These are phyloP conservation scores for Caenorhabditis sp. DNA, from an alignment of 2,888 invertebrate species.

Conservation along the genomic window DNA sequence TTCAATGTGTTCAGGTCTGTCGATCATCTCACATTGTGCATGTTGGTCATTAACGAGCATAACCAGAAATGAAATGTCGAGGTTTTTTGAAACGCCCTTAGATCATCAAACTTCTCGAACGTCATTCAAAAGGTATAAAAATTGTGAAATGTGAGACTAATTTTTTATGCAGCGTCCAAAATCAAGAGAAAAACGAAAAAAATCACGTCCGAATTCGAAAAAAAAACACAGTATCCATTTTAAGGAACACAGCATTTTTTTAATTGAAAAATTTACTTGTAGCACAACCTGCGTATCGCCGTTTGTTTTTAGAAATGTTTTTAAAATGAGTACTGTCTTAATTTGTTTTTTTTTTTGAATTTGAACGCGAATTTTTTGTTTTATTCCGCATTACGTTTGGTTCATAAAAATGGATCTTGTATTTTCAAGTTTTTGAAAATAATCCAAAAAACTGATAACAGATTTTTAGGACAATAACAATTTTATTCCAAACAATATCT, in stretches of 20 bases:
- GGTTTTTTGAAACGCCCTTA: conserved; percentile 28
- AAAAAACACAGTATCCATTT: too few species aligned
- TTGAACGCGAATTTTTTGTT: too few species aligned
- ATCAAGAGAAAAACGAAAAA: neutral
- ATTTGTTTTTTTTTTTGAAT: too few species aligned
- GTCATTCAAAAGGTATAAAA: conserved; percentile 18
- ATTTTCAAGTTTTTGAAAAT: too few species aligned
- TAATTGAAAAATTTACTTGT: too few species aligned
- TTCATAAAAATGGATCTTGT: too few species aligned
- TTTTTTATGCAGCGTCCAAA: neutral
- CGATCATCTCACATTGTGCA: neutral
- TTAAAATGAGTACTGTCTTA: too few species aligned
- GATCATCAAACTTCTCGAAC: conserved; percentile 17
- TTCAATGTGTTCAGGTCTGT: conserved; percentile 2
- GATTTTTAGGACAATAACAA: conserved; percentile 26
- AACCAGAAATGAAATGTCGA: conserved; percentile 16
- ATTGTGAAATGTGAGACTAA: neutral
- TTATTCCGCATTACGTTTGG: too few species aligned
- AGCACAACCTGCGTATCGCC: too few species aligned
- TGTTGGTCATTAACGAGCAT: conserved; percentile 8
- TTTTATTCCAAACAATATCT: conserved; percentile 25
- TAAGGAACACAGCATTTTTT: too few species aligned
- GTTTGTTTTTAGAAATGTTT: too few species aligned
- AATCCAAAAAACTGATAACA: too few species aligned
- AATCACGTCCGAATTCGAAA: neutral